Evolutionary conservation across 2,888 invertebrate species (phyloP).

Genomic region (Dromius quadrimaculatus): DNA sequence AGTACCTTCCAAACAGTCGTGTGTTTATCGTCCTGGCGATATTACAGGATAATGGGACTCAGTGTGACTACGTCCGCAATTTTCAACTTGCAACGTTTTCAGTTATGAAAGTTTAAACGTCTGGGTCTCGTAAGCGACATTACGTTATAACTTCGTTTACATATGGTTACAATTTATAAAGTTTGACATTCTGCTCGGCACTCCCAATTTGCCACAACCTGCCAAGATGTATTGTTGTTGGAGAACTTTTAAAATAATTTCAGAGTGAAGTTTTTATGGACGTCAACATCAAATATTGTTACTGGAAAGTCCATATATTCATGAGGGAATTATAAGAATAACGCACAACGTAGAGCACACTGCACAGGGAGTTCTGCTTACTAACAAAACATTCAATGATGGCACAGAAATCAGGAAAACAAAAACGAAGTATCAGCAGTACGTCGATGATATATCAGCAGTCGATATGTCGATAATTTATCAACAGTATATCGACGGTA

Average conservation of each 20-base stretch:
- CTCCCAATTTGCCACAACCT: conserved; percentile 4
- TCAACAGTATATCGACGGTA: no score
- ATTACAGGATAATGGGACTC: conserved; percentile 19
- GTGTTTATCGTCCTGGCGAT: conserved; percentile 16
- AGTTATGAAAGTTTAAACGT: conserved; percentile 35
- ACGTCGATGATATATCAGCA: no score
- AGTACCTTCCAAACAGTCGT: neutral
- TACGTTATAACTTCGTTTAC: conserved; percentile 35
- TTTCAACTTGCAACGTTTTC: conserved; percentile 33
- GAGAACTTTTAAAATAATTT: neutral
- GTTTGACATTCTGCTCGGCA: conserved; percentile 16
- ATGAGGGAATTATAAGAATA: no score
- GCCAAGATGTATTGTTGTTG: conserved; percentile 19
- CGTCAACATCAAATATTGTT: no score
- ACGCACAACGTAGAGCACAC: no score
- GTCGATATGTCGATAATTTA: no score
- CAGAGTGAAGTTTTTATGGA: conserved; percentile 12
- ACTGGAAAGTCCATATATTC: no score
- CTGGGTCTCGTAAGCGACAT: conserved; percentile 18
- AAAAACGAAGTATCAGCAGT: no score
- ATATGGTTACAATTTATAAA: conserved; percentile 41
- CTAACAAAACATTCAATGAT: no score
- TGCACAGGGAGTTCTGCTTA: no score
- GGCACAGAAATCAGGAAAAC: no score
- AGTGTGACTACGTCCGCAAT: conserved; percentile 19